Percentiles rank a stretch among this genome's conserved stretches.
These are phyloP conservation scores for Larimichthys polyactis DNA, from an alignment of 2,113 vertebrate species.

Conservation along the genomic window DNA sequence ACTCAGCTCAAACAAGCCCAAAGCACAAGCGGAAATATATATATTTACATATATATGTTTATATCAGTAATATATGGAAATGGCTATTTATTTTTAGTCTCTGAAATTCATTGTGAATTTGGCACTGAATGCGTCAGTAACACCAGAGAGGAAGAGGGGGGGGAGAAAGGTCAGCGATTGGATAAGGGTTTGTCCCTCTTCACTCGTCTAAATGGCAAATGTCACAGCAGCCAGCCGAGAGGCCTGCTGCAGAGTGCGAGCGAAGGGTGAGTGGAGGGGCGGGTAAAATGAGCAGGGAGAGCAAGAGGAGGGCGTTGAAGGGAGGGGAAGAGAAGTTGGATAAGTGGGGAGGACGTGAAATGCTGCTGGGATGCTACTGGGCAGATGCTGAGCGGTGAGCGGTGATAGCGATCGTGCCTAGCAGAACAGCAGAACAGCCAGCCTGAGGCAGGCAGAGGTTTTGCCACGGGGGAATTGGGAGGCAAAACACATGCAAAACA, in stretches of 20 bases:
- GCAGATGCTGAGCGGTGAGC: slow-evolving; percentile 58
- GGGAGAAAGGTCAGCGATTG: slow-evolving; percentile 78
- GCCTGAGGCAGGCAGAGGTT: slow-evolving; percentile 11
- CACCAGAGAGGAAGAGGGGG: slow-evolving; percentile 10
- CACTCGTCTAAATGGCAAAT: slow-evolving; percentile 77
- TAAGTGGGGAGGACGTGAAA: slow-evolving; percentile 38
- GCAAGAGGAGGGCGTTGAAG: neutral
- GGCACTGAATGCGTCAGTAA: slow-evolving; percentile 43
- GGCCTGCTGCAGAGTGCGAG: slow-evolving; percentile 28
- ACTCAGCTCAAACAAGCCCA: slow-evolving; percentile 18
- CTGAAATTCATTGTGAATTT: slow-evolving; percentile 36
- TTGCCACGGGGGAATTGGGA: slow-evolving; percentile 30
- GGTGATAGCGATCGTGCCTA: slow-evolving; percentile 40
- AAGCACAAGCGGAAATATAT: slow-evolving; percentile 17
- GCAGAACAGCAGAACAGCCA: slow-evolving; percentile 34
- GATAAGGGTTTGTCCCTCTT: slow-evolving; percentile 64
- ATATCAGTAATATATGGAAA: neutral
- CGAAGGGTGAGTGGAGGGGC: slow-evolving; percentile 30
- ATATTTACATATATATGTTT: neutral
- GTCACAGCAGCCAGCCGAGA: slow-evolving; percentile 64
- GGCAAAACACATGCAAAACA: slow-evolving; percentile 29
- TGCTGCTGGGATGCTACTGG: slow-evolving; percentile 39
- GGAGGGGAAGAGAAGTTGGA: slow-evolving; percentile 4
- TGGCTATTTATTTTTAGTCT: neutral
- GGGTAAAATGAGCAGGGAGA: slow-evolving; percentile 11